These are phyloP conservation scores for Meloidogyne floridensis DNA, from an alignment of 1,140 invertebrate species.

Conservation along the genomic window DNA sequence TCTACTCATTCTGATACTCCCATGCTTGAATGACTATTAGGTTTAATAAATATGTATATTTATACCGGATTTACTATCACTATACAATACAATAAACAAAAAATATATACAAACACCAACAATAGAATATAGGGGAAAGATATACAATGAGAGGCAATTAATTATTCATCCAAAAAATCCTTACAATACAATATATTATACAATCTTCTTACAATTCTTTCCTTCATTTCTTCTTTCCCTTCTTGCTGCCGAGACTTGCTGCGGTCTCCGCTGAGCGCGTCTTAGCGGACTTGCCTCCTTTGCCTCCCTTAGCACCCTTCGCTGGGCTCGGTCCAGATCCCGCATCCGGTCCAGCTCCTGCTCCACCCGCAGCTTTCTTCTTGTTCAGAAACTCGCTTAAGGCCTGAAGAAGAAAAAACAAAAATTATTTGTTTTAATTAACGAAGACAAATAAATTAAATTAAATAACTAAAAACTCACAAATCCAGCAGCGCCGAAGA, in stretches of 20 bases:
- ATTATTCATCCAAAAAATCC: too few species aligned
- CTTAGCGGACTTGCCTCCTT: not conserved
- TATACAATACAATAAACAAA: too few species aligned
- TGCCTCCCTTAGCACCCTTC: not conserved
- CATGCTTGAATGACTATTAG: too few species aligned
- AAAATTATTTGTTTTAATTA: not conserved
- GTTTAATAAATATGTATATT: too few species aligned
- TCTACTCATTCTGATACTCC: too few species aligned
- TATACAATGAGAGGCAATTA: too few species aligned
- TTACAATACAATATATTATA: too few species aligned
- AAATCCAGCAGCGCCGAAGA: not conserved
- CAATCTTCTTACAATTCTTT: not conserved
- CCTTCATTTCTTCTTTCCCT: not conserved
- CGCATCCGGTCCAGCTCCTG: too few species aligned
- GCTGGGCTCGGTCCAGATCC: not conserved
- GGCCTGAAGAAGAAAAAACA: not conserved
- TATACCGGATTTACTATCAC: too few species aligned
- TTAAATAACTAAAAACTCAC: not conserved
- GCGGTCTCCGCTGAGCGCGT: not conserved
- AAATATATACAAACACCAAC: too few species aligned
- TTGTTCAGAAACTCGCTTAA: not conserved
- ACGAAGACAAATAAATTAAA: not conserved
- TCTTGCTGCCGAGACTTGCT: not conserved
- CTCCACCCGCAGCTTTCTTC: not conserved
- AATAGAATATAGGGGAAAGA: too few species aligned